phyloP scores from a whole-genome alignment of 2,797 vertebrate species.

The Bradypus variegatus region DNA sequence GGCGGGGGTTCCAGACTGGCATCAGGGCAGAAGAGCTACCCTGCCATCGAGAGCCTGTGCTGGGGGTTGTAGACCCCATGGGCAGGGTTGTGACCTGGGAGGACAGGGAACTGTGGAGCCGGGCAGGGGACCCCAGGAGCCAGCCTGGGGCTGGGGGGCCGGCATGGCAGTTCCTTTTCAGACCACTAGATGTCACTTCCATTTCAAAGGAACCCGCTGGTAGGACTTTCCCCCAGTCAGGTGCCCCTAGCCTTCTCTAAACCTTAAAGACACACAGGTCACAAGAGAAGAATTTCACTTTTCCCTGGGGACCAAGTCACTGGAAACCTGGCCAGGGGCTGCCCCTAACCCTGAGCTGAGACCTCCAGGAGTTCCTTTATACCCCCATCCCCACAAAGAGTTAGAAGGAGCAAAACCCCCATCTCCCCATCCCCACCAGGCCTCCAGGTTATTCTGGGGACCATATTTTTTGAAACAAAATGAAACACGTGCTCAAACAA shows the following conservation, averaged over 20 bases:
- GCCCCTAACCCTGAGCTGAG: background rate
- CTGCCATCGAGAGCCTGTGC: background rate
- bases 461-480: slow-evolving; percentile 13
- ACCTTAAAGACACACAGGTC: slow-evolving; percentile 44
- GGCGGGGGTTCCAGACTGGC: background rate
- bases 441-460: background rate
- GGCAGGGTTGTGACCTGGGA: background rate
- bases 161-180: slow-evolving; percentile 57
- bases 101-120: background rate
- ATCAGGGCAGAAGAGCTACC: background rate
- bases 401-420: background rate
- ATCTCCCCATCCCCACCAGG: background rate
- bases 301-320: background rate
- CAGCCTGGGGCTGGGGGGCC: slow-evolving; percentile 23
- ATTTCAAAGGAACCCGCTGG: slow-evolving; percentile 58
- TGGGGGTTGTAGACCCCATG: background rate
- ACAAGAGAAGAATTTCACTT: slow-evolving; percentile 1
- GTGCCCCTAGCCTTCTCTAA: background rate
- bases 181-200: slow-evolving; percentile 71
- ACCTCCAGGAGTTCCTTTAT: background rate
- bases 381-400: background rate
- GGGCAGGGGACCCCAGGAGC: slow-evolving; percentile 1
- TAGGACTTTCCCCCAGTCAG: slow-evolving; percentile 21
- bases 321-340: background rate
- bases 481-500: background rate